Evolutionary conservation across 2,113 vertebrate genomes (phyloP), one percentile per base, ranked within the genome.

Genomic region (Meleagris gallopavo): DNA sequence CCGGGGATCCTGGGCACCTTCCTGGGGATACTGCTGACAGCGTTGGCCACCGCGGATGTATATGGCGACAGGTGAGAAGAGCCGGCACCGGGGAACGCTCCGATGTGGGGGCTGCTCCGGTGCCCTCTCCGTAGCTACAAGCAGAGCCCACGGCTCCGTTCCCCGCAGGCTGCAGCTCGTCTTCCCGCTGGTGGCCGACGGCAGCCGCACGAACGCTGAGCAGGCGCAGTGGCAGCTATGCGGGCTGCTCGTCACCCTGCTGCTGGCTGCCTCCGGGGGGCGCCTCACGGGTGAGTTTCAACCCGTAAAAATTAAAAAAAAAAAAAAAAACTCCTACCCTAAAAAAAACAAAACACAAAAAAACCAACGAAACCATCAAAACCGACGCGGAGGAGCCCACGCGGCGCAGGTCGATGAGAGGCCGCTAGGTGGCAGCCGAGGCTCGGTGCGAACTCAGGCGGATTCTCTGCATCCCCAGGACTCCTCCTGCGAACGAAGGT

Each of bases 1-100:
- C 99, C 99, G 0, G 99, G 99, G 1, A 3, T 99, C 24, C 96
- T 99, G 93, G 99, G 99, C 0, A 97, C 98, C 11, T 86, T 99
- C 3, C 97, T 99, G 74, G 99, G 99, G 10, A 97, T 96, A 0
- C 94, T 99, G 57, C 97, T 99, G 64, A 88, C 98, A 0, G 79
- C 97, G 1, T 6, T 98, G 81, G 98, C 98, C 32, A 98, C 98
- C 0, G 55, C 27, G 0, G 98, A 99, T 0, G 32, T 97, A 41
- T 99, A 98, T 0, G 98, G 99, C 19, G 61, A 96, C 0, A 98
- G 99, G 99, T 99, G 93, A 98, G 97, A 62, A 32, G 61, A 54
- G 15, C 21, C 64, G 20, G 13, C 10, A 2, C 5, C 0, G 0
- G 41, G 17, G 15, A 2, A 0, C 7, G 6, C 48, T 29, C 38